These are phyloP conservation scores for Pseudotriccus pelzelni DNA, from an alignment of 2,797 vertebrate genomes.

Conservation along the genomic window DNA sequence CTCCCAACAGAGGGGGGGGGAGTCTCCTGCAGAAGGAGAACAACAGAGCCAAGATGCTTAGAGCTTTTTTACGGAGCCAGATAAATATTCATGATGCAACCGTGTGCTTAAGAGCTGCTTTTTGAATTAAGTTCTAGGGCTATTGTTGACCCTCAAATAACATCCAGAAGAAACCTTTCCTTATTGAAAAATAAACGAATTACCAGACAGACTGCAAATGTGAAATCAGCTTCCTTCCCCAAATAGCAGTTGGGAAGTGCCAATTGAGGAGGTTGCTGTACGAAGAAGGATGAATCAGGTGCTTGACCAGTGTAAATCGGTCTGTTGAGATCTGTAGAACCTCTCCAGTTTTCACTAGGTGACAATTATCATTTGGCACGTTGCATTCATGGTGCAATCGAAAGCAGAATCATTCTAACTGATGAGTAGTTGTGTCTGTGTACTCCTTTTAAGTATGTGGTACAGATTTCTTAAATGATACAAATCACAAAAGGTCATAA, in stretches of 20 bases:
- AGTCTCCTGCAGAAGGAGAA: not conserved
- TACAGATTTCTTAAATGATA: not conserved
- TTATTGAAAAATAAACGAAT: not conserved
- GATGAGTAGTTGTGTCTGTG: not conserved
- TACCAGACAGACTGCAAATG: not conserved
- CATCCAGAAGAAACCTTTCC: not conserved
- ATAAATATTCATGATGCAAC: constrained; percentile 67
- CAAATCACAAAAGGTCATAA: not conserved
- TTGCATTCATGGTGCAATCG: not conserved
- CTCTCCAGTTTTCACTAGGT: not conserved
- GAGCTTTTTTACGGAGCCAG: not conserved
- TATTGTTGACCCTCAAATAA: not conserved
- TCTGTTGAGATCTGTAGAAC: not conserved
- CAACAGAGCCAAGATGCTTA: not conserved
- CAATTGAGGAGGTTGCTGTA: not conserved
- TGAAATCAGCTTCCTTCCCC: not conserved
- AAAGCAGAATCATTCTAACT: not conserved
- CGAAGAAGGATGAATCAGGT: not conserved
- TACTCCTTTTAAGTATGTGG: not conserved
- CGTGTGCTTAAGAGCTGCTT: not conserved
- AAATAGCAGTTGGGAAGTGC: not conserved
- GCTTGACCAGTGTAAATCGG: not conserved
- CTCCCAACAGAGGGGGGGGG: constrained; percentile 76
- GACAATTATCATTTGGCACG: not conserved
- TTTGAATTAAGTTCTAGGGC: constrained; percentile 17